Base-by-base conservation (phyloP, 2,888 invertebrate genomes). In the Dexiosoma caninum region DNA sequence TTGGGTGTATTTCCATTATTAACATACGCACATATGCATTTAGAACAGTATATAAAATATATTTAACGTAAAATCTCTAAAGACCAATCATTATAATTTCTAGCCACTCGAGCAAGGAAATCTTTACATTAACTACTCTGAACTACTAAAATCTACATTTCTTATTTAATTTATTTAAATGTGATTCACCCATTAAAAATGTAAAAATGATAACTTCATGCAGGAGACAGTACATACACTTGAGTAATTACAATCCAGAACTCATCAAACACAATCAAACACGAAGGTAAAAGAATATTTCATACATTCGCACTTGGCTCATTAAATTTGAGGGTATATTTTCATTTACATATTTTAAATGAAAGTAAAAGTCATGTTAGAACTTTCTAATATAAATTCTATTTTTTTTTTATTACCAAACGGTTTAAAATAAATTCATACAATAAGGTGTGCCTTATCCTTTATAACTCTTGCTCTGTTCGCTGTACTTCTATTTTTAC, bases 371-470 rank as follows among this genome's bases (percentile, higher is more conserved):
- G n/a, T 7, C 8, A 37, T 64, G 12, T 60, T 40, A 6, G 14
- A 30, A 30, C 27, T 60, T 74, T 44, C 21, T 49, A 55, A 49
- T 49, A 59, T 6, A 59, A 59, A 27, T 57, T 27, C 19, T 23
- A n/a, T n/a, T 69, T 35, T 12, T 51, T 57, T 55, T 37, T 37
- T 12, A 69, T 76, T 53, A 44, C 42, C 53, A 44, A 60, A 53
- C 27, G 55, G 35, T 30, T 76, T 67, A 70, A 69, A 79, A 75
- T 79, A 70, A 66, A 71, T 59, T 75, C 42, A 57, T 79, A 62
- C 59, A 66, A 70, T 74, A 85, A 84, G 87, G 86, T 84, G 86
- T 83, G 86, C 82, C 86, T 83, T 85, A 84, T 83, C 78, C 82
- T 83, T 85, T 81, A 70, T 78, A 79, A 82, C 79, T 81, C 66